A percentile compares a stretch with the other conserved stretches of the same genome.
phyloP scores from a whole-genome alignment of 2,113 vertebrate genomes.

The Eidolon helvum region DNA sequence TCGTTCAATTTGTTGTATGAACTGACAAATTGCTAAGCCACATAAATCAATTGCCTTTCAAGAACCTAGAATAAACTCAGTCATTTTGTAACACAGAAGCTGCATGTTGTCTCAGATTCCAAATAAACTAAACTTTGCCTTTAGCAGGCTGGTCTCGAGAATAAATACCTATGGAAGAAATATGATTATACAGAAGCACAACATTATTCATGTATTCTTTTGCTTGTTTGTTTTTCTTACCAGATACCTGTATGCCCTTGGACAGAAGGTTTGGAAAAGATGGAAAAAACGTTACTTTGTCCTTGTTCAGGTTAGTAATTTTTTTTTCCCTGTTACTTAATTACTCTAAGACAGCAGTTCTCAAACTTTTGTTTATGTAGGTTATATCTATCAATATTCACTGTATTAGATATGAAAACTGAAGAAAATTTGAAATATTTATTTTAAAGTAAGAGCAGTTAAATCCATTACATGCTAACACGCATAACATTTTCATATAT shows the following conservation, averaged over 20 bases:
- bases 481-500: not conserved
- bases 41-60: conserved; percentile 60
- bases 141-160: not conserved
- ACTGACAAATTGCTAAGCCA: conserved; percentile 52
- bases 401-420: not conserved
- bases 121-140: conserved; percentile 33
- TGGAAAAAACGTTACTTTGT: conserved; percentile 99
- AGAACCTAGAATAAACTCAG: conserved; percentile 3
- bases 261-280: conserved; percentile 97
- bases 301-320: conserved; percentile 93
- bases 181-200: not conserved
- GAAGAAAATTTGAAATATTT: not conserved
- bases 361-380: not conserved
- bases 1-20: conserved; percentile 31
- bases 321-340: not conserved
- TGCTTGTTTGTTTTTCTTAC: conserved; percentile 63
- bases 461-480: not conserved
- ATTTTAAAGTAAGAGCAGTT: conserved; percentile 15
- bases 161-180: conserved; percentile 18
- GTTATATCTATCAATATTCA: not conserved
- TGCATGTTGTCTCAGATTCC: not conserved
- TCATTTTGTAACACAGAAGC: conserved; percentile 45
- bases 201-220: not conserved
- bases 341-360: not conserved
- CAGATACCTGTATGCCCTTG: conserved; percentile 94